Evolutionary conservation across 2,113 vertebrate genomes (phyloP).

Genomic region (Lepus europaeus): DNA sequence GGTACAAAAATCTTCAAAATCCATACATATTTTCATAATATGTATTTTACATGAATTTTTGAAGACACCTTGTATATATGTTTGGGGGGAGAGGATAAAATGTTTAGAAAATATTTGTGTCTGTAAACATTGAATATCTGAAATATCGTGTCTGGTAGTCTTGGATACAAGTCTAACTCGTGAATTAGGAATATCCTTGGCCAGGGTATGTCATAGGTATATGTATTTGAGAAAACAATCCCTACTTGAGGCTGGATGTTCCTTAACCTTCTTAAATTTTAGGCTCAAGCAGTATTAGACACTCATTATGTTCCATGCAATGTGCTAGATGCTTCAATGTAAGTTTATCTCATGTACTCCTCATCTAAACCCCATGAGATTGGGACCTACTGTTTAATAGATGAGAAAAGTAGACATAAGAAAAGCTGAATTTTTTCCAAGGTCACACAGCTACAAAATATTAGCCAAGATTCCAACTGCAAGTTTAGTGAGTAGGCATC

Average conservation of each 20-base stretch:
- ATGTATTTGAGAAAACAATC: background rate
- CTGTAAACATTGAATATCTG: background rate
- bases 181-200: slow-evolving; percentile 16
- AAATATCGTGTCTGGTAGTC: slow-evolving; percentile 44
- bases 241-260: background rate
- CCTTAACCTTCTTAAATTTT: slow-evolving; percentile 22
- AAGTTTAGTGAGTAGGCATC: background rate
- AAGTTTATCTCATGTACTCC: background rate
- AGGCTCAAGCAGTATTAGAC: slow-evolving; percentile 17
- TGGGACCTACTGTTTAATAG: background rate
- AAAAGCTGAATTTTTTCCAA: background rate
- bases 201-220: background rate
- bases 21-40: too few relatives aligned
- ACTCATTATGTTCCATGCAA: slow-evolving; percentile 29
- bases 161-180: slow-evolving; percentile 1
- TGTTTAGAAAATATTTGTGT: slow-evolving; percentile 19
- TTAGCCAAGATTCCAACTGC: background rate
- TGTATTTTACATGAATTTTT: too few relatives aligned
- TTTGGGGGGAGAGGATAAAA: background rate
- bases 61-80: background rate
- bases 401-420: slow-evolving; percentile 46
- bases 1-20: too few relatives aligned
- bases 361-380: background rate
- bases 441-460: slow-evolving; percentile 24
- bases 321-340: background rate